Evolutionary conservation across 2,113 vertebrate genomes (phyloP).

Genomic region (Amphiprion percula): DNA sequence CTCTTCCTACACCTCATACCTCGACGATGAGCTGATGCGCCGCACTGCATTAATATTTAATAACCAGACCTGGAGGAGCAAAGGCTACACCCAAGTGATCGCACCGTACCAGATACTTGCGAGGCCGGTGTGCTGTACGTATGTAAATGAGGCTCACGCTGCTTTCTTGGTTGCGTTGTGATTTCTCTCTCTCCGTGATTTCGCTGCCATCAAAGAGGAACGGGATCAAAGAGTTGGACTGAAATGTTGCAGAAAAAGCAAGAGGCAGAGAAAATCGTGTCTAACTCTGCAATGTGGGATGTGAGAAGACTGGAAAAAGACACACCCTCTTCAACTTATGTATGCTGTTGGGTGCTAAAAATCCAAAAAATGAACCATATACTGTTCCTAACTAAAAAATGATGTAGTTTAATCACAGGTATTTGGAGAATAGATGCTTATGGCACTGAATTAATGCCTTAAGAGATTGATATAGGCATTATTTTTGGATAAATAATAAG

Average conservation of each 20-base stretch:
- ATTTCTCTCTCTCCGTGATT: not conserved
- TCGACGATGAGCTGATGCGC: conserved; percentile 37
- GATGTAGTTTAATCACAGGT: too few species aligned
- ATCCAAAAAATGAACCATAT: not conserved
- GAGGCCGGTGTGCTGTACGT: conserved; percentile 23
- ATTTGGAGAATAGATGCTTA: too few species aligned
- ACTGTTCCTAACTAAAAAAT: not conserved
- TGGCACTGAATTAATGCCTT: too few species aligned
- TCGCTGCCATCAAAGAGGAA: conserved; percentile 38
- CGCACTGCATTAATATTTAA: conserved; percentile 60
- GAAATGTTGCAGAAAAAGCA: conserved; percentile 36
- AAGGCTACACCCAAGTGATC: conserved; percentile 28
- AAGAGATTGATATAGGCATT: too few species aligned
- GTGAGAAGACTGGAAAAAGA: not conserved
- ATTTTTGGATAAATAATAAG: too few species aligned
- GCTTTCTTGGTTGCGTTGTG: conserved; percentile 25
- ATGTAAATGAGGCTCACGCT: conserved; percentile 56
- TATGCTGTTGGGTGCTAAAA: not conserved
- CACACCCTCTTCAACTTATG: not conserved
- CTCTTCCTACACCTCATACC: conserved; percentile 56
- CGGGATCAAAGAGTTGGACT: conserved; percentile 47
- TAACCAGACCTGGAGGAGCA: conserved; percentile 21
- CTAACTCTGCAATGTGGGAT: not conserved
- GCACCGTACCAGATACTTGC: not conserved
- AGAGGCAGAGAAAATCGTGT: not conserved